phyloP scores from a whole-genome alignment of 2,113 vertebrate genomes.

The Rhombomys opimus region DNA sequence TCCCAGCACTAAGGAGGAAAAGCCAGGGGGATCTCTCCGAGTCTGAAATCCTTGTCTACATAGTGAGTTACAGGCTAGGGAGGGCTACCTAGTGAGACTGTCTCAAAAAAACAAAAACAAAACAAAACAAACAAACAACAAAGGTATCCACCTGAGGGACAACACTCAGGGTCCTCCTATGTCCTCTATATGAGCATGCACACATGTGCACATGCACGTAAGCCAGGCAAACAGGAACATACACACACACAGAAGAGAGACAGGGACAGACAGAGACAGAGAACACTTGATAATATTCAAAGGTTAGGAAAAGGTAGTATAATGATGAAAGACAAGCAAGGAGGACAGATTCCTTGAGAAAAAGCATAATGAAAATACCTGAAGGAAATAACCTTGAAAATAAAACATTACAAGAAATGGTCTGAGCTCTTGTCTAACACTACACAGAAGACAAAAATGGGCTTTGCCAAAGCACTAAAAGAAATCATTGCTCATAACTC shows the following conservation, averaged over 20 bases:
- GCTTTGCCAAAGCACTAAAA: background rate
- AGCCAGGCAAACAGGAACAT: background rate
- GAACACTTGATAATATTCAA: slow-evolving; percentile 9
- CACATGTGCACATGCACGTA: background rate
- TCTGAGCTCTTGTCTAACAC: background rate
- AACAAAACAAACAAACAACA: background rate
- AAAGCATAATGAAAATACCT: background rate
- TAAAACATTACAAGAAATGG: background rate
- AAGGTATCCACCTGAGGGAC: background rate
- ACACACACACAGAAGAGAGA: too few species aligned
- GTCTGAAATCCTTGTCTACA: background rate
- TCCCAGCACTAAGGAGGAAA: background rate
- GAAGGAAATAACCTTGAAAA: slow-evolving; percentile 28
- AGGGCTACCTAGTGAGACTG: background rate
- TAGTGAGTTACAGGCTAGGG: background rate
- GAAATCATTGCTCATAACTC: background rate
- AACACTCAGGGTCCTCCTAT: background rate
- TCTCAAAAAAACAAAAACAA: background rate
- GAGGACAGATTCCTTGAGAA: background rate
- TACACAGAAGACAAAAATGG: background rate
- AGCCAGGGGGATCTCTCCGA: background rate
- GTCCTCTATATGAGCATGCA: too few species aligned
- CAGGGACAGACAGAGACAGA: background rate
- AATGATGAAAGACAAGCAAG: slow-evolving; percentile 3
- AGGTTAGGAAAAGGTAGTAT: background rate